Evolutionary conservation across 92 coral and sea anemone genomes (phyloP).

Genomic region (Actinostola sp.): DNA sequence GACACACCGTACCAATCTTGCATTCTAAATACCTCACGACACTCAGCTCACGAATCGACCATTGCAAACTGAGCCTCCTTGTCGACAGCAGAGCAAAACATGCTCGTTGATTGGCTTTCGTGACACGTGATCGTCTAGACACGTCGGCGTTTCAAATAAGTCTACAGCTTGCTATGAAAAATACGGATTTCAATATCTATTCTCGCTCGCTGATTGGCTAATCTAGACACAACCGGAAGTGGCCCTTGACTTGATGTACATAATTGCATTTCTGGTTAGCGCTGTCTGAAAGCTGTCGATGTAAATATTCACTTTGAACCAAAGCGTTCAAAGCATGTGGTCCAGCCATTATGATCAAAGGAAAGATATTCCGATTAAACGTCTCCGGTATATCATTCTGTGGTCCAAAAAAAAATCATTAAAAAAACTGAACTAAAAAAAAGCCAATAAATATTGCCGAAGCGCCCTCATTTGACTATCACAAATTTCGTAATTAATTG

Average conservation of each 20-base stretch:
- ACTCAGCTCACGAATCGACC: constrained; percentile 60
- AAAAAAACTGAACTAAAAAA: no score
- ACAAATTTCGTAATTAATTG: no score
- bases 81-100: constrained; percentile 68
- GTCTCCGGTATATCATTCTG: background rate
- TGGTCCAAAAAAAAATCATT: no score
- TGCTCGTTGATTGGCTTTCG: constrained; percentile 69
- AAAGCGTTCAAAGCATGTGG: constrained; percentile 17
- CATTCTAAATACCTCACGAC: constrained; percentile 48
- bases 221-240: constrained; percentile 65
- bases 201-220: constrained; percentile 66
- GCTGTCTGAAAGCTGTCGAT: constrained; percentile 74
- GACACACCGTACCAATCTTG: constrained; percentile 34
- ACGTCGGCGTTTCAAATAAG: constrained; percentile 76
- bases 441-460: no score
- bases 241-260: constrained; percentile 64
- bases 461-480: no score
- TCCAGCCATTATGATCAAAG: background rate
- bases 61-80: constrained; percentile 64
- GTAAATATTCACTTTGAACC: constrained; percentile 31
- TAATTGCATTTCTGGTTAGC: constrained; percentile 70
- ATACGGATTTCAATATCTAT: constrained; percentile 75
- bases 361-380: background rate
- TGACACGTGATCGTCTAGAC: constrained; percentile 99
- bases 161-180: constrained; percentile 79